Percentiles rank a stretch among this genome's conserved stretches.
These are phyloP conservation scores for Globia sparganii DNA, from an alignment of 2,888 invertebrate genomes.

Conservation along the genomic window DNA sequence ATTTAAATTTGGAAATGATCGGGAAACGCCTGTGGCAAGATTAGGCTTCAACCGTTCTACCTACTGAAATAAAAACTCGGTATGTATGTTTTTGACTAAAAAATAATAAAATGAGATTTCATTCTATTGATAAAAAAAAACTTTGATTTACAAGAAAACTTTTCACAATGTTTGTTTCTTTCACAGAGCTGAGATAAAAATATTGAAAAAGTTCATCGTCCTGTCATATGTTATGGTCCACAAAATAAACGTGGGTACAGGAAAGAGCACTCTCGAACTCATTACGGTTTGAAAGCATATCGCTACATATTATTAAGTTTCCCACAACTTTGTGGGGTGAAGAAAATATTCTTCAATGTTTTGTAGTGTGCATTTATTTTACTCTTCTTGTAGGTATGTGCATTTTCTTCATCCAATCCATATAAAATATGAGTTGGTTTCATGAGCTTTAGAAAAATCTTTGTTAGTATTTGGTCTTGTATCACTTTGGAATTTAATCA, in stretches of 20 bases:
- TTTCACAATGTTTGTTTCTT: conserved; percentile 36
- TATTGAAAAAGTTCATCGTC: conserved; percentile 66
- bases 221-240: conserved; percentile 68
- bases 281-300: conserved; percentile 76
- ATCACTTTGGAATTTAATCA: neutral
- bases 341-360: conserved; percentile 55
- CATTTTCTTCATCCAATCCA: neutral
- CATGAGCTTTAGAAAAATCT: neutral
- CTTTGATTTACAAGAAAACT: conserved; percentile 52
- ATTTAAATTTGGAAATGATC: neutral
- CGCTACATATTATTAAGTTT: conserved; percentile 71
- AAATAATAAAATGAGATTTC: neutral
- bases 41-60: neutral
- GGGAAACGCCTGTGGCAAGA: too few species aligned
- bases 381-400: conserved; percentile 22
- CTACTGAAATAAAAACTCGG: neutral
- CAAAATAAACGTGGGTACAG: conserved; percentile 69
- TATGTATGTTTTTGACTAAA: neutral
- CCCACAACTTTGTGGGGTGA: conserved; percentile 51
- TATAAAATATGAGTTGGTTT: neutral
- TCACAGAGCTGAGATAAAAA: conserved; percentile 60
- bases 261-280: conserved; percentile 76
- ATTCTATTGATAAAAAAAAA: conserved; percentile 7
- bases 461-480: too few species aligned
- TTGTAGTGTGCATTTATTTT: conserved; percentile 42